phyloP scores from a whole-genome alignment of 1,140 invertebrate species.

The Whitmania pigra region DNA sequence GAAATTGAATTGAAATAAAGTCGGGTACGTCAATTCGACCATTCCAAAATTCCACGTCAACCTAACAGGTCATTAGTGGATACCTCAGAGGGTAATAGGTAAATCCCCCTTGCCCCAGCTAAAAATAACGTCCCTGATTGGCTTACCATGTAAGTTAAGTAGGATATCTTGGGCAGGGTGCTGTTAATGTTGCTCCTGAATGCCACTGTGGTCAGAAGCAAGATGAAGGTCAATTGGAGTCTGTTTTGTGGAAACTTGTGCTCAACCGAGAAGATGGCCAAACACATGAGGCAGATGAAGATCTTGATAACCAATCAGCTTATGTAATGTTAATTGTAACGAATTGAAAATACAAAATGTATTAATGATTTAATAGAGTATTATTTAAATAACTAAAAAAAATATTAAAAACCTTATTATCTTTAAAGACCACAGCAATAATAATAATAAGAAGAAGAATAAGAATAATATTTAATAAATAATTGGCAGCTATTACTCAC shows the following conservation, averaged over 20 bases:
- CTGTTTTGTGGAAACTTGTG: conserved; percentile 23
- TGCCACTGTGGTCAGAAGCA: conserved; percentile 25
- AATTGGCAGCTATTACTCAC: background rate
- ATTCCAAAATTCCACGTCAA: too few species aligned
- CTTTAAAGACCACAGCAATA: background rate
- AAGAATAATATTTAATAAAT: background rate
- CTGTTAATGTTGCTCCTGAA: conserved; percentile 25
- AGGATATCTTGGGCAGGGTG: conserved; percentile 24
- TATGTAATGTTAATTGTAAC: background rate
- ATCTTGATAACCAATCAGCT: background rate
- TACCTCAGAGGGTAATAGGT: too few species aligned
- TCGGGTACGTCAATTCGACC: too few species aligned
- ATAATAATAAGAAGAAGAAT: background rate
- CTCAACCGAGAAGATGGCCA: conserved; percentile 27
- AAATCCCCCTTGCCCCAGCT: too few species aligned
- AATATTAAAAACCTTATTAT: background rate
- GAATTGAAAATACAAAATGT: background rate
- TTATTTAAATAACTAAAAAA: background rate
- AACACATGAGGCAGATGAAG: conserved; percentile 27
- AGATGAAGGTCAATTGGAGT: conserved; percentile 24
- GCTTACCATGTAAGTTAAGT: conserved; percentile 25
- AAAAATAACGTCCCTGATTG: background rate
- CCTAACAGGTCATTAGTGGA: too few species aligned
- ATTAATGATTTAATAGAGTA: too few species aligned
- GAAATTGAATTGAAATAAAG: background rate